Base-by-base conservation (phyloP, 2,797 vertebrate genomes). In the Ateles fusciceps region DNA sequence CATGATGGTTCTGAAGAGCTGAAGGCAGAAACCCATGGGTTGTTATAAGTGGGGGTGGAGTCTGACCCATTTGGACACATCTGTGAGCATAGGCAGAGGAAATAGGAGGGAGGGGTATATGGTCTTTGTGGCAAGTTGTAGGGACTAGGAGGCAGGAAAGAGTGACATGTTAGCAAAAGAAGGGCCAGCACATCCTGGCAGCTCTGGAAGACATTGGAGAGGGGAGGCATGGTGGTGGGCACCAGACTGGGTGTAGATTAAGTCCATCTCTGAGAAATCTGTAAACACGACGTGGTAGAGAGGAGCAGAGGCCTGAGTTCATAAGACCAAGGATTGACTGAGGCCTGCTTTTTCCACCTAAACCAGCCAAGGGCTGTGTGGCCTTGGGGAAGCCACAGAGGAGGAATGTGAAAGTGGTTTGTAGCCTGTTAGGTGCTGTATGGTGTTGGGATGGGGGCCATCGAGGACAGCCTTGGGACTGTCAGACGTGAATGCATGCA, bases 401-500 rank as follows among this genome's bases (percentile, higher is more conserved):
- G 64, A 91, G 72, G 55, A 24, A 7, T 17, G 2, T 28, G 39
- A 26, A 44, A n/a, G 42, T 21, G 52, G 24, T 39, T 5, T 71
- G 12, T 46, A 21, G 33, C 28, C 75, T 64, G 36, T 24, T 42
- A 12, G 7, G 24, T 4, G 5, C 44, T 68, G 6, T 44, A 55
- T 21, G 8, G 1, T 28, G 26, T 71, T 44, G 83, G 59, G 55
- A 11, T 9, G 52, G 52, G 17, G 33, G 26, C 0, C 0, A 0
- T 0, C 5, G 14, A 28, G 36, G 8, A 39, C 10, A 78, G 46
- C 19, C 1, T 4, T 83, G 42, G 42, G 33, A 2, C 46, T 7
- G 22, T 39, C 36, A 55, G 48, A 79, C 9, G 17, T 1, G 57
- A 72, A 8, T 26, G 15, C 33, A 9, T 36, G 10, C 26, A 21